Evolutionary conservation across 2,113 vertebrate genomes (phyloP).

Genomic region (Ictalurus furcatus): DNA sequence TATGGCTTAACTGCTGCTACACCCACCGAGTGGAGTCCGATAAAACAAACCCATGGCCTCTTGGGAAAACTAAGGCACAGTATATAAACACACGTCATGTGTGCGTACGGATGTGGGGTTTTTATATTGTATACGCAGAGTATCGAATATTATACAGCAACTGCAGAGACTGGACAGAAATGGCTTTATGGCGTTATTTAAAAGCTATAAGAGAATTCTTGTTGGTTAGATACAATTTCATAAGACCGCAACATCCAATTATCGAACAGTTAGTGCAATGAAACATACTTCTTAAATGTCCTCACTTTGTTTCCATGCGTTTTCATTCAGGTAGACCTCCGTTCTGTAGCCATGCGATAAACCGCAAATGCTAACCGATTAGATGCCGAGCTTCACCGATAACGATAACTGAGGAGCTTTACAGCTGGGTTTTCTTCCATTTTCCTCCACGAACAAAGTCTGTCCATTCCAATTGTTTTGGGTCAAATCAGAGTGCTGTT

Average conservation of each 20-base stretch:
- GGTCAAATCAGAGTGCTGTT: not conserved
- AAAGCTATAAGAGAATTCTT: not conserved
- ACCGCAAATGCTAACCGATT: not conserved
- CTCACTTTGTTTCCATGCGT: not conserved
- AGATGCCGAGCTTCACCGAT: not conserved
- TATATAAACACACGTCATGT: conserved; percentile 2
- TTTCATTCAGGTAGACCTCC: not conserved
- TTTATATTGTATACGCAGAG: not conserved
- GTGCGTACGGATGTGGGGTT: conserved; percentile 11
- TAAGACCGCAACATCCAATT: not conserved
- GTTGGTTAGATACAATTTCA: not conserved
- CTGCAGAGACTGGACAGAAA: not conserved
- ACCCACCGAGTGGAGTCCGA: conserved; percentile 27
- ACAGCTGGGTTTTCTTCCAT: not conserved
- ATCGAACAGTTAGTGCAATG: not conserved
- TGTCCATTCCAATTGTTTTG: not conserved
- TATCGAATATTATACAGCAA: no score
- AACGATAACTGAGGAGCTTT: conserved; percentile 34
- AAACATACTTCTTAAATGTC: not conserved
- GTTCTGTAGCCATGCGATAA: not conserved
- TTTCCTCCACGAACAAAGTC: conserved; percentile 1
- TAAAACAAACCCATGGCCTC: conserved; percentile 43
- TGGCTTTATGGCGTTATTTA: not conserved
- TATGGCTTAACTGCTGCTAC: conserved; percentile 11
- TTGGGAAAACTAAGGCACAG: conserved; percentile 35